A percentile compares a stretch with the other conserved stretches of the same genome.
Evolutionary conservation across 2,797 vertebrate species (phyloP).

Genomic region (Pseudomugil tenellus): DNA sequence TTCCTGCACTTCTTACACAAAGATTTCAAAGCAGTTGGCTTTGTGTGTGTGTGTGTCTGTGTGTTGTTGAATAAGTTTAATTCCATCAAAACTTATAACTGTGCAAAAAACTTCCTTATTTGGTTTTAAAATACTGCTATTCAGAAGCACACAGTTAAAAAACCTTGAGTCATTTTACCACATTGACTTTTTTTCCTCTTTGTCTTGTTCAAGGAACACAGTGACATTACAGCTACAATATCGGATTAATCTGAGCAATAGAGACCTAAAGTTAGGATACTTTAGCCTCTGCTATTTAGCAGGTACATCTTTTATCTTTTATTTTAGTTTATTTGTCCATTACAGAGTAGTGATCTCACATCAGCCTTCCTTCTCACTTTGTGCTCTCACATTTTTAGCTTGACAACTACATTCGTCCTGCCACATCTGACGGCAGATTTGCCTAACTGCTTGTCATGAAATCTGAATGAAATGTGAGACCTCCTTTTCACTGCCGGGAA

Average conservation of each 20-base stretch:
- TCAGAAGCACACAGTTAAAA: too few species aligned
- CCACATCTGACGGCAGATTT: constrained; percentile 50
- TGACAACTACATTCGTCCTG: constrained; percentile 49
- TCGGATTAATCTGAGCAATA: neutral
- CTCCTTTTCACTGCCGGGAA: constrained; percentile 13
- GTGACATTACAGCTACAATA: too few species aligned
- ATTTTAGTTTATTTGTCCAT: neutral
- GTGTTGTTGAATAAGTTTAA: constrained; percentile 20
- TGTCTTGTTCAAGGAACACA: too few species aligned
- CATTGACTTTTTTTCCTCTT: too few species aligned
- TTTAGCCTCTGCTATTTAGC: neutral
- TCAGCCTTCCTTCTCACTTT: constrained; percentile 23
- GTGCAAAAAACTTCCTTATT: constrained; percentile 23
- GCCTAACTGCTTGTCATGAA: constrained; percentile 39
- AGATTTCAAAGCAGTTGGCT: constrained; percentile 11
- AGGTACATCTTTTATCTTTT: neutral
- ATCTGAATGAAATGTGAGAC: constrained; percentile 53
- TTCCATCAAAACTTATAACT: constrained; percentile 14
- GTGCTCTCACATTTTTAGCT: constrained; percentile 35
- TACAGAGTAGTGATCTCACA: constrained; percentile 4
- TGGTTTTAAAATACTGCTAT: constrained; percentile 10
- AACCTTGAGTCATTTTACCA: too few species aligned
- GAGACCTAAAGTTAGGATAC: neutral
- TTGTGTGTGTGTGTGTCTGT: neutral
- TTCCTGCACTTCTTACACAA: constrained; percentile 17